These are phyloP conservation scores for Caenorhabditis sp. DNA, from an alignment of 2,888 invertebrate species.

Conservation along the genomic window DNA sequence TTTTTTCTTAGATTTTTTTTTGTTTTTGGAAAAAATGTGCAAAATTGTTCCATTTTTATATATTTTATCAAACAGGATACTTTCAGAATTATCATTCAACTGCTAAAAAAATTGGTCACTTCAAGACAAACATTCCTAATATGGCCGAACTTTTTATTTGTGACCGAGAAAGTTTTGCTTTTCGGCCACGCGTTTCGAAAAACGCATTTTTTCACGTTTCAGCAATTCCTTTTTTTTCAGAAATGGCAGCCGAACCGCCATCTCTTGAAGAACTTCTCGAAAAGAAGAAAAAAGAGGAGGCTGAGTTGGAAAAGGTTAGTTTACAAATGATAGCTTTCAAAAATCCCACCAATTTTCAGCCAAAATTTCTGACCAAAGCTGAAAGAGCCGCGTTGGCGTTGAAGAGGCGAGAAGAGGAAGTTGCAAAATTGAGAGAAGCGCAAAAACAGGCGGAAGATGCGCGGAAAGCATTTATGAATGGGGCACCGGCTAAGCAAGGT, in stretches of 20 bases:
- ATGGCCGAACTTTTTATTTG: too few relatives aligned
- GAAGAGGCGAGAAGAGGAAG: conserved; percentile 85
- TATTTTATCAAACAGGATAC: neutral
- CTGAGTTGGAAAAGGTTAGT: conserved; percentile 82
- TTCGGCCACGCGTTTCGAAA: too few relatives aligned
- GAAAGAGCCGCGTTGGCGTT: conserved; percentile 89
- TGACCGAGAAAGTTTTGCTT: too few relatives aligned
- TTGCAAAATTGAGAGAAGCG: conserved; percentile 80
- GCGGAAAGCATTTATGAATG: conserved; percentile 74
- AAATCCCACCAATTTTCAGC: conserved; percentile 71
- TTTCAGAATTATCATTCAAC: neutral
- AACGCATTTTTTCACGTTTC: neutral
- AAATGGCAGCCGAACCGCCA: conserved; percentile 79
- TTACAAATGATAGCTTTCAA: too few relatives aligned
- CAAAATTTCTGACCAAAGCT: conserved; percentile 94
- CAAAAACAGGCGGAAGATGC: conserved; percentile 79
- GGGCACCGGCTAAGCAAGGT: conserved; percentile 64
- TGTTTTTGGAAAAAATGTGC: neutral
- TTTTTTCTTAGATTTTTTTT: neutral
- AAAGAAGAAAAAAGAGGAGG: conserved; percentile 94
- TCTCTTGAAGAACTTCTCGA: conserved; percentile 93
- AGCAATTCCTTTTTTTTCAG: neutral
- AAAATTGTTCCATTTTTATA: neutral
- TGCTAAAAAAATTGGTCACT: conserved; percentile 1
- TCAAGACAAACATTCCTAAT: too few relatives aligned